Evolutionary conservation across 1,140 invertebrate species (phyloP), one percentile per base, ranked within the genome.

Genomic region (Atta colombica): DNA sequence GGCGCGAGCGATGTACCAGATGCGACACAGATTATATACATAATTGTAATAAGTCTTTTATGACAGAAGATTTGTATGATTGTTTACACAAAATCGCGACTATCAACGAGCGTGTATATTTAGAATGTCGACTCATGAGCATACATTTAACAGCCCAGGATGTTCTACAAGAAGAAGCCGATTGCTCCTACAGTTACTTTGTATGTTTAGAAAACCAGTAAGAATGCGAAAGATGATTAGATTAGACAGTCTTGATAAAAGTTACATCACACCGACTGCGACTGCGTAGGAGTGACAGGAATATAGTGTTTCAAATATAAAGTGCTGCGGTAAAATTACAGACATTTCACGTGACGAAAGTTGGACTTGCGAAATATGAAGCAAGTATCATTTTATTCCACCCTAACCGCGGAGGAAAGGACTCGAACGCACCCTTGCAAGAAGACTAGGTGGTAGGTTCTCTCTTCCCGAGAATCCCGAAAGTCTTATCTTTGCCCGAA

Each of bases 381-480:
- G 51, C 90, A 94, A 82, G 92, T 92, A 85, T 90, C 88, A 10
- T 94, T 93, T 89, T 94, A 94, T 86, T 74, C 90, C 31, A 93
- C 90, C 84, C 77, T 95, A 74, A 95, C 93, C 45, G 65, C 88
- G 25, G 94, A 94, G 85, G 94, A 95, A 89, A 93, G 86, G 85
- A 89, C 89, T 75, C 92, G 94, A 91, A 93, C 93, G 87, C 92
- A 94, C 61, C 94, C 94, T 72, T 94, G 92, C 53, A 90, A 85
- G 85, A 93, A 84, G 78, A 93, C 92, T 65, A 94, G 90, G 90
- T 95, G 94, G 94, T 95, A 95, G 58, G 92, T 93, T 85, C 21
- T 78, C 21, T 49, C 58, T 74, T 77, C n/a, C 60, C 49, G 63
- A 80, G 12, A 35, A 53, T 84, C 78, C 60, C 61, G 61, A 3